Evolutionary conservation across 2,797 vertebrate genomes (phyloP).

Genomic region (Dendrocincla fuliginosa): DNA sequence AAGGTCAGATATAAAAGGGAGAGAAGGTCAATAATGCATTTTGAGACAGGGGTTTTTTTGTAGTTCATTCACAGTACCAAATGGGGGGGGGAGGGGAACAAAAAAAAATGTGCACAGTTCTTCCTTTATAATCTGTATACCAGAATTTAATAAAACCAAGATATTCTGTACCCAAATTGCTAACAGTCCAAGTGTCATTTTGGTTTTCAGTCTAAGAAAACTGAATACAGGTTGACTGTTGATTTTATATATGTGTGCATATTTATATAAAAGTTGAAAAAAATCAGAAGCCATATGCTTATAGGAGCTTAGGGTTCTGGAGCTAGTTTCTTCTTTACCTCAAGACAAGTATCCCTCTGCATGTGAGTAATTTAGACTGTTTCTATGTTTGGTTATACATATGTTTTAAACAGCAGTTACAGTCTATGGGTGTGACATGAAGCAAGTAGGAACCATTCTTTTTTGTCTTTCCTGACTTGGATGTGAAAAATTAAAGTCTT

Average conservation of each 20-base stretch:
- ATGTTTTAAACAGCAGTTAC: background rate
- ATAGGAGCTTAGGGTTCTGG: background rate
- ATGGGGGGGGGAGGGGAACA: background rate
- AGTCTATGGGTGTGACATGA: background rate
- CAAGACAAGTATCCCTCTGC: background rate
- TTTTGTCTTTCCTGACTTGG: background rate
- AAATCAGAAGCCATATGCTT: background rate
- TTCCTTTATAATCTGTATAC: background rate
- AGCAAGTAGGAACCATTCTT: background rate
- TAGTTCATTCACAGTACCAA: background rate
- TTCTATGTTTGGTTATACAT: background rate
- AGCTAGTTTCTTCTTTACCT: background rate
- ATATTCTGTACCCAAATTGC: background rate
- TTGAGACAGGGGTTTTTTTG: background rate
- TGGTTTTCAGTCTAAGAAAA: background rate
- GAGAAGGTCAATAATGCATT: background rate
- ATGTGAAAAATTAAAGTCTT: background rate
- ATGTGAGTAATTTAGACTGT: background rate
- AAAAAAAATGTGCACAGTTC: accelerated
- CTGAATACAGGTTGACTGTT: background rate
- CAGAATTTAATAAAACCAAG: background rate
- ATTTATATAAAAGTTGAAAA: background rate
- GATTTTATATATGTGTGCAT: background rate
- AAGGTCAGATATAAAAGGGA: background rate
- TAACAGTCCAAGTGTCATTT: background rate